phyloP scores from a whole-genome alignment of 2,888 invertebrate species.

The Apodemia mormo region DNA sequence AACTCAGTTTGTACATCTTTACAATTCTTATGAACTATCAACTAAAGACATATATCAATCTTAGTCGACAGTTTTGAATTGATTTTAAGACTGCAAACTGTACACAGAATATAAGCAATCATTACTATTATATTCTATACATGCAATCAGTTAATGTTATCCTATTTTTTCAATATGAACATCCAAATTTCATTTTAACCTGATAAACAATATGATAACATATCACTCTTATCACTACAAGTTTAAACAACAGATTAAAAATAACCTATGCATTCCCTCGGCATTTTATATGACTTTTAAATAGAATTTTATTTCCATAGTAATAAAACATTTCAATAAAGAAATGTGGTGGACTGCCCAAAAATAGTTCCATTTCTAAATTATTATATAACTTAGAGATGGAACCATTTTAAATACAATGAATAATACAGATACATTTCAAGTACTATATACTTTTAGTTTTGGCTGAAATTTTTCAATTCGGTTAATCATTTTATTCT shows the following conservation, averaged over 20 bases:
- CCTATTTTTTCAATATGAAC: not conserved
- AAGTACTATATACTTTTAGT: too few species aligned
- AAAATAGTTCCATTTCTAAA: too few species aligned
- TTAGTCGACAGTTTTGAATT: too few species aligned
- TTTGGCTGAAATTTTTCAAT: too few species aligned
- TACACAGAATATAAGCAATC: not conserved
- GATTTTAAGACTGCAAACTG: not conserved
- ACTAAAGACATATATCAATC: too few species aligned
- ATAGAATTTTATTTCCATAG: not conserved
- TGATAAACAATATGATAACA: not conserved
- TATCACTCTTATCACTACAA: not conserved
- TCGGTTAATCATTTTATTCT: too few species aligned
- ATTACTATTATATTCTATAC: too few species aligned
- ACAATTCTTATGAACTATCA: not conserved
- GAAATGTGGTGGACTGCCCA: slow-evolving; percentile 3
- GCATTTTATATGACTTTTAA: slow-evolving; percentile 19
- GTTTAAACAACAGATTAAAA: not conserved
- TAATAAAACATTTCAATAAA: not conserved
- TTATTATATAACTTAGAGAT: too few species aligned
- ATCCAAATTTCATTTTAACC: not conserved
- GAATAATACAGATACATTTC: too few species aligned
- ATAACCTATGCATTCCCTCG: slow-evolving; percentile 18
- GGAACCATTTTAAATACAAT: too few species aligned
- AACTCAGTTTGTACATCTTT: not conserved
- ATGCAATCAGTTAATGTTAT: not conserved